Base-by-base conservation (phyloP, 2,797 vertebrate species). In the Gymnodraco acuticeps region DNA sequence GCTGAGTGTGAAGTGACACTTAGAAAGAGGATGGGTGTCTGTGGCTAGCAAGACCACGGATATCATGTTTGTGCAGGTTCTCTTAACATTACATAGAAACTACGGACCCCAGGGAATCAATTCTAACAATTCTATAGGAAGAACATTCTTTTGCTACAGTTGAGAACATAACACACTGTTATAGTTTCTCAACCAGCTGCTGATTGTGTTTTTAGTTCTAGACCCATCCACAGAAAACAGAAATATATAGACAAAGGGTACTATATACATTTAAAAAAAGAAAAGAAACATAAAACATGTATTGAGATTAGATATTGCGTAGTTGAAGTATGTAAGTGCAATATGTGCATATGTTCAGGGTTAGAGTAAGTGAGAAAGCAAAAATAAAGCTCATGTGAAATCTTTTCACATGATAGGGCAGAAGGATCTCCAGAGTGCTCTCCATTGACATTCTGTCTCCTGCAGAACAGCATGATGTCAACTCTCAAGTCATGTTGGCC, bases 401-500 rank as follows among this genome's bases (percentile, higher is more conserved):
- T 38, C 6, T 38, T 38, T 38, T 38, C 33, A 38, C 33, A 38
- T 38, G 6, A 7, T 2, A 38, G 33, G 8, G 33, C 33, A 38
- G 8, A 38, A 38, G 52, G 20, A 31, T 38, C 23, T 20, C 3
- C 42, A 46, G 58, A 73, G 65, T 10, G 17, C 52, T 71, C 61
- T 63, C 65, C 63, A 54, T 64, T 73, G 78, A 73, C 46, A 31
- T 64, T 20, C 52, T 71, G 70, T 77, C 70, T 78, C 41, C 50
- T 47, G 23, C 51, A 77, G 63, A 83, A 43, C 58, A 53, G 66
- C 33, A 33, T 73, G 61, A 82, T 73, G 75, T 83, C 75, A 73
- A 20, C 73, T 45, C 20, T 60, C 23, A 70, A 31, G 74, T 42
- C 46, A 38, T 38, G 33, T n/a, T 51, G 15, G 56, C 54, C 19